Base-by-base conservation (phyloP, 2,888 invertebrate genomes). In the Trachelus tabidus region DNA sequence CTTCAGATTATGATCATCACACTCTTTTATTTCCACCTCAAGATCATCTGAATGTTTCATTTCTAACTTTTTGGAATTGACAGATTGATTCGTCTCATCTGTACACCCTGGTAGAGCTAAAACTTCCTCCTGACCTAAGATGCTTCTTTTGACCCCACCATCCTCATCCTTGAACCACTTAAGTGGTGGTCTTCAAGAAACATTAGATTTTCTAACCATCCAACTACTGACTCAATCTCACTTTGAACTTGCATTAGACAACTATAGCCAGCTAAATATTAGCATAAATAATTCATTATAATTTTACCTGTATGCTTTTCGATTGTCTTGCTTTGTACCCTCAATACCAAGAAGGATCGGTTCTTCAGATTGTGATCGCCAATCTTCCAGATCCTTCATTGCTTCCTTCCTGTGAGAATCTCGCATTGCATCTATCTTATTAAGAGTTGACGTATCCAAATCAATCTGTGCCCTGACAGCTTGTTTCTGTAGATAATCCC, bases 351-450 rank as follows among this genome's bases (percentile, higher is more conserved):
- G 37, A 11, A 89, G 80, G 31, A 88, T 82, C 30, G 90, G 89
- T 69, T 86, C 79, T 82, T 87, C 84, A 75, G 87, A 82, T 71
- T 88, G 87, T 4, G 87, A 84, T 84, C 93, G 92, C 94, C 94
- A 96, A 77, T 93, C 92, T 86, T 95, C 94, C 71, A 96, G 91
- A 81, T 95, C 94, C 1, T 93, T 92, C 92, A 96, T 94, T 3
- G 95, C 95, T 86, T 93, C 93, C 74, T 92, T 92, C 82, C 94
- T 93, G 88, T 95, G 95, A 0, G 90, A 88, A 82, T 95, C 93
- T 87, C 94, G 94, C 75, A 95, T 93, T 1, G 92, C 89, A 79
- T 95, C 94, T 91, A 97, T 96, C 82, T 93, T 87, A 69, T 93
- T 90, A 81, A 95, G 93, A 74, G 94, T 94, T 82, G 92, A 91